phyloP scores from a whole-genome alignment of 2,888 invertebrate genomes.

The Orchesella flavescens region DNA sequence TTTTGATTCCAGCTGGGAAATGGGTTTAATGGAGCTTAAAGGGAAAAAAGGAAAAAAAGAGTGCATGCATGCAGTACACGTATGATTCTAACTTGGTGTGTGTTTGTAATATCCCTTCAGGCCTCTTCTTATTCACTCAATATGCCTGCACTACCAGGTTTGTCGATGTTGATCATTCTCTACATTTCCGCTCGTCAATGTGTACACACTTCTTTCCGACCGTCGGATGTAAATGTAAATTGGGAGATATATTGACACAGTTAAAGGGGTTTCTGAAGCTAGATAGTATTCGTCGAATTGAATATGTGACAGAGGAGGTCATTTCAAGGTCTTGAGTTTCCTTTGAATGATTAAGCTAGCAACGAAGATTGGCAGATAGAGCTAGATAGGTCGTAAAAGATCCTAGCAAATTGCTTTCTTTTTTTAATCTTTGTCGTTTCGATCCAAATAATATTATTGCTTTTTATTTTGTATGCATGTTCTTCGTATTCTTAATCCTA shows the following conservation, averaged over 20 bases:
- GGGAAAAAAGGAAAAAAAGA: background rate
- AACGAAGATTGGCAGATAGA: slow-evolving; percentile 52
- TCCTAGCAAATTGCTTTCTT: background rate
- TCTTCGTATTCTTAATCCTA: slow-evolving; percentile 40
- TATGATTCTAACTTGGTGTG: background rate
- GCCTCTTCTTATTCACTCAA: too few relatives aligned
- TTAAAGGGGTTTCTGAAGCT: too few relatives aligned
- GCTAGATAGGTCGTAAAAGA: background rate
- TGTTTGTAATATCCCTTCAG: too few relatives aligned
- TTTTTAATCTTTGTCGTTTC: slow-evolving; percentile 9
- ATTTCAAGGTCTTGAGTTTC: slow-evolving; percentile 25
- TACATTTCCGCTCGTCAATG: background rate
- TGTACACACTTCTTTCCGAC: too few relatives aligned
- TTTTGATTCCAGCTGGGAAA: slow-evolving; percentile 59
- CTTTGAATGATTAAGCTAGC: slow-evolving; percentile 57
- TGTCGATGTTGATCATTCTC: background rate
- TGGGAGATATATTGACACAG: too few relatives aligned
- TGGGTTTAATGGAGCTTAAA: slow-evolving; percentile 56
- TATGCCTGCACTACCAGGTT: background rate
- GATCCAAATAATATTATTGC: slow-evolving; percentile 11
- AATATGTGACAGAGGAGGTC: too few relatives aligned
- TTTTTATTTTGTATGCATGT: slow-evolving; percentile 4
- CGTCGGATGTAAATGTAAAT: too few relatives aligned
- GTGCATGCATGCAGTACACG: background rate
- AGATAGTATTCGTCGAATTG: too few relatives aligned